Evolutionary conservation across 2,888 invertebrate genomes (phyloP).

Genomic region (Lasioglossum calceatum): DNA sequence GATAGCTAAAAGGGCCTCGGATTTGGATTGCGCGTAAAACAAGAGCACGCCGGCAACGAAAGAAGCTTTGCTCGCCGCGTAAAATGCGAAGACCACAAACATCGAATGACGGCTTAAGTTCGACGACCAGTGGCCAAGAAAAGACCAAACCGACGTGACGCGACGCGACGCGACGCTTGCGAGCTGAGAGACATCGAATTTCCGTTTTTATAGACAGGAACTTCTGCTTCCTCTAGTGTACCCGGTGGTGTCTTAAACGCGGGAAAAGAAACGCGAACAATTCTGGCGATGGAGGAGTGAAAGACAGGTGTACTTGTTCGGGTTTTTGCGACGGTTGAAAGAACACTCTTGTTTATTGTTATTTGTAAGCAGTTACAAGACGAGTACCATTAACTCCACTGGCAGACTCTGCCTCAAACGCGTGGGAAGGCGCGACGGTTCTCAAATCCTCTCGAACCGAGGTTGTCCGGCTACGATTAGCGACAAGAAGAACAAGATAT

Average conservation of each 20-base stretch:
- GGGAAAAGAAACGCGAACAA: constrained; percentile 8
- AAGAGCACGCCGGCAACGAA: neutral
- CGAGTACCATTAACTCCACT: neutral
- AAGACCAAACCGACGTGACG: neutral
- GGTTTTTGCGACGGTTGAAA: neutral
- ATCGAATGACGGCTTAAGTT: neutral
- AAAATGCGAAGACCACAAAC: neutral
- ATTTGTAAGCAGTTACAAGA: neutral
- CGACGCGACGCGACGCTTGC: neutral
- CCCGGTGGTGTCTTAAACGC: constrained; percentile 3
- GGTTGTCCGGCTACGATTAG: too few species aligned
- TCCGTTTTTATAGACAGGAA: neutral
- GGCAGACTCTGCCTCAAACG: too few species aligned
- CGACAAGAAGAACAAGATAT: too few species aligned
- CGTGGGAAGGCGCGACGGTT: too few species aligned
- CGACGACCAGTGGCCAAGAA: neutral
- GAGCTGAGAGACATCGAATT: constrained; percentile 2
- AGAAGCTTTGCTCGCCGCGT: neutral
- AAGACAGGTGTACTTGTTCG: neutral
- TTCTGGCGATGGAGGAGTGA: neutral
- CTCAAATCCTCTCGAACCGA: too few species aligned
- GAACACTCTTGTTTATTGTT: neutral
- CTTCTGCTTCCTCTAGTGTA: constrained; percentile 1
- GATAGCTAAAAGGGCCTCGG: neutral
- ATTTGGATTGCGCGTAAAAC: neutral